A percentile compares a stretch with the other conserved stretches of the same genome.
Conservation (phyloP, 2,888 invertebrate species). For the Epinotia ramella region DNA sequence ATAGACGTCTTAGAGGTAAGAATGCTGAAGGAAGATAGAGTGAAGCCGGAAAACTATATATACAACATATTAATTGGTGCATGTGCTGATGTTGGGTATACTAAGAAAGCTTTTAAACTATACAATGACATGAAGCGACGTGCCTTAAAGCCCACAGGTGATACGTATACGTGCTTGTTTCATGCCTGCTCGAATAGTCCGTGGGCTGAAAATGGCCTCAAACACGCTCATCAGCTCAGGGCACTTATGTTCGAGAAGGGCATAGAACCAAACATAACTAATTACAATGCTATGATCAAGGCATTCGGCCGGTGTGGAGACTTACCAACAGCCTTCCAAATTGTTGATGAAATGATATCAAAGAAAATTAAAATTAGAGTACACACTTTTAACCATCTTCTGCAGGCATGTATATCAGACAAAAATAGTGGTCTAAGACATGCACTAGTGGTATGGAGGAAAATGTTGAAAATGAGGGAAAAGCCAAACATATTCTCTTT, state of each 20-base stretch:
- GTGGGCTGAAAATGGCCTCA: constrained; percentile 87
- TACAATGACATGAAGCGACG: constrained; percentile 93
- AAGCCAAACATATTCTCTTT: constrained; percentile 90
- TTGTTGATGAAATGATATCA: constrained; percentile 93
- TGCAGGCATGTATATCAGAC: constrained; percentile 94
- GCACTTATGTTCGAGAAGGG: constrained; percentile 89
- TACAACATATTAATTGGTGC: constrained; percentile 93
- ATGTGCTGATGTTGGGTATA: constrained; percentile 93
- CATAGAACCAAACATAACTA: constrained; percentile 89
- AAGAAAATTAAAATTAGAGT: constrained; percentile 86
- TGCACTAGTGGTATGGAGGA: constrained; percentile 94
- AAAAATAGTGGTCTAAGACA: constrained; percentile 92
- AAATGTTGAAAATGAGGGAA: constrained; percentile 88
- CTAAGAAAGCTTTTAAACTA: constrained; percentile 93
- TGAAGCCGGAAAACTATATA: constrained; percentile 91
- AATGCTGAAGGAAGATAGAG: constrained; percentile 91
- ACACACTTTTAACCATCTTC: constrained; percentile 91
- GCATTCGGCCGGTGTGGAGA: constrained; percentile 95
- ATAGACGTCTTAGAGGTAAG: constrained; percentile 91
- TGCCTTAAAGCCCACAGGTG: constrained; percentile 87
- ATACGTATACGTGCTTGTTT: constrained; percentile 94
- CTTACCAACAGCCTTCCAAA: constrained; percentile 89
- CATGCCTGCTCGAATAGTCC: constrained; percentile 95
- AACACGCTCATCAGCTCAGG: constrained; percentile 87
- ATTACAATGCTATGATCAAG: constrained; percentile 96